Percentiles rank a stretch among this genome's conserved stretches.
Evolutionary conservation across 2,113 vertebrate species (phyloP).

Genomic region (Bostrychus sinensis): DNA sequence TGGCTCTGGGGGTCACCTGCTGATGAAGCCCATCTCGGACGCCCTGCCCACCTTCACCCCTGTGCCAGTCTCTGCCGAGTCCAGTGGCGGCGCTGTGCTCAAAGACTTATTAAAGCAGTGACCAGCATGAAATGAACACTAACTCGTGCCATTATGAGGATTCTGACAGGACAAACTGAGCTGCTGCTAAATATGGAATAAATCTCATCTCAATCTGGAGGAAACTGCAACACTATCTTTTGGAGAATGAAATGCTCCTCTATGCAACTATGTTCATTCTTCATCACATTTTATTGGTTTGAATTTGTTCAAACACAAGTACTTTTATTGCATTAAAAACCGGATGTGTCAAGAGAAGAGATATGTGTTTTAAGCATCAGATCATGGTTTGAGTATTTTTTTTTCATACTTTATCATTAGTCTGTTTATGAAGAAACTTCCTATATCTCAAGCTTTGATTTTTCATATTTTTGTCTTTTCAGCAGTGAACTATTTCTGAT

Average conservation of each 20-base stretch:
- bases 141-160: slow-evolving; percentile 20
- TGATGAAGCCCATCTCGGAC: slow-evolving; percentile 95
- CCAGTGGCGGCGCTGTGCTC: slow-evolving; percentile 88
- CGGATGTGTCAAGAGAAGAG: not conserved
- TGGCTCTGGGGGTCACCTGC: slow-evolving; percentile 83
- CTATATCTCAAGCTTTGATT: slow-evolving; percentile 10
- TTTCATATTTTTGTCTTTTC: slow-evolving; percentile 10
- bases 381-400: not conserved
- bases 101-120: slow-evolving; percentile 94
- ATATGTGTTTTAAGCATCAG: not conserved
- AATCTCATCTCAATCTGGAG: slow-evolving; percentile 8
- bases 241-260: slow-evolving; percentile 26
- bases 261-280: slow-evolving; percentile 56
- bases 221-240: not conserved
- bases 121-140: slow-evolving; percentile 25
- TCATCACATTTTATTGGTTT: not conserved
- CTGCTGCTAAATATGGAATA: slow-evolving; percentile 13
- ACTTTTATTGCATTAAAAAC: not conserved
- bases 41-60: slow-evolving; percentile 93
- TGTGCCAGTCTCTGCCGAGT: slow-evolving; percentile 89
- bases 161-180: slow-evolving; percentile 38
- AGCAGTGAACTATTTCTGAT: slow-evolving; percentile 43
- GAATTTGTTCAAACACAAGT: not conserved
- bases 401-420: not conserved
- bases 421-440: slow-evolving; percentile 18